These are phyloP conservation scores for Xiphorhynchus elegans DNA, from an alignment of 2,113 vertebrate species.

Conservation along the genomic window DNA sequence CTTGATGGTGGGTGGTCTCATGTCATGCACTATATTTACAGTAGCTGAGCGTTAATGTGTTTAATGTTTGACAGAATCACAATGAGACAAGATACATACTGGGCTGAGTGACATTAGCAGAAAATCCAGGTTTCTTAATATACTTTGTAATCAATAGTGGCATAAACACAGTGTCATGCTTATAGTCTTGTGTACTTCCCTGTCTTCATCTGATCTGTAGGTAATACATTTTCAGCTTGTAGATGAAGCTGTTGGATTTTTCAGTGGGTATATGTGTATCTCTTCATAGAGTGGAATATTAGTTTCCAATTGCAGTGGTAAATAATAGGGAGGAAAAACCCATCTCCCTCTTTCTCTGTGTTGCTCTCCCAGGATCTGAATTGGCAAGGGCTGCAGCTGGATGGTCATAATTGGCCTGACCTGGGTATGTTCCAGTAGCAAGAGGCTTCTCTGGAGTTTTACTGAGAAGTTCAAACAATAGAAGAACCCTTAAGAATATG, in stretches of 20 bases:
- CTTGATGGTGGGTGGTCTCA: not conserved
- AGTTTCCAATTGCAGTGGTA: not conserved
- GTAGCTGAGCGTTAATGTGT: not conserved
- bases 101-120: not conserved
- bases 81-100: fast-evolving
- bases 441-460: not conserved
- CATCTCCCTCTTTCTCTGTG: fast-evolving
- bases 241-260: not conserved
- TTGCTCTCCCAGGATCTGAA: not conserved
- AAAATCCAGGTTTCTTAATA: not conserved
- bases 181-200: not conserved
- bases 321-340: not conserved
- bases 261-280: fast-evolving
- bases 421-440: not conserved
- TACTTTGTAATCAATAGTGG: not conserved
- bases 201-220: not conserved
- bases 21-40: not conserved
- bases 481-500: not conserved
- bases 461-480: not conserved
- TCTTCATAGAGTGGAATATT: not conserved
- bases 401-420: not conserved
- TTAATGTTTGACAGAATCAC: not conserved
- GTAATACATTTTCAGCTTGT: not conserved
- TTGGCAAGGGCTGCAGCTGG: not conserved
- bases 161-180: not conserved